Evolutionary conservation across 2,797 vertebrate genomes (phyloP).

Genomic region (Staurois parvus): DNA sequence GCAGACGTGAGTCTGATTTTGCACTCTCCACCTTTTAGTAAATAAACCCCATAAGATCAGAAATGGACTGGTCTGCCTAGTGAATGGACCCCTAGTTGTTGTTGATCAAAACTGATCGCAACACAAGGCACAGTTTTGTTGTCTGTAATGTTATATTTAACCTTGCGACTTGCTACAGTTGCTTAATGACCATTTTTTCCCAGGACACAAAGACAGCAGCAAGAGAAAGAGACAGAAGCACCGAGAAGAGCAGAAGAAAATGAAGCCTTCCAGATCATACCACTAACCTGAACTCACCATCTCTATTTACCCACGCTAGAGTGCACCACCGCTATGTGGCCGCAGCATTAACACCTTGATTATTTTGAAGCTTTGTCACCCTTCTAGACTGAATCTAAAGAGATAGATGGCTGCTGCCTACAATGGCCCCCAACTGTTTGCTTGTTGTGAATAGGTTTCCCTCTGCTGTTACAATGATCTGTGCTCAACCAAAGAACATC

Average conservation of each 20-base stretch:
- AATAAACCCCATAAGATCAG: no score
- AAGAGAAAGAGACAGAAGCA: slow-evolving; percentile 93
- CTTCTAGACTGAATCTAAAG: slow-evolving; percentile 57
- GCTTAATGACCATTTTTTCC: slow-evolving; percentile 77
- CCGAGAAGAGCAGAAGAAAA: slow-evolving; percentile 93
- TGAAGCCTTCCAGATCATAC: slow-evolving; percentile 82
- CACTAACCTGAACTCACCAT: slow-evolving; percentile 76
- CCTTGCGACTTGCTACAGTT: slow-evolving; percentile 58
- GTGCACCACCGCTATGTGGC: slow-evolving; percentile 32
- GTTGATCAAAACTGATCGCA: no score
- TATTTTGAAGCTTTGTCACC: slow-evolving; percentile 68
- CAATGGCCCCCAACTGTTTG: not conserved
- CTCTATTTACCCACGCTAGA: slow-evolving; percentile 61
- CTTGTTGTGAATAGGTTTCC: slow-evolving; percentile 5
- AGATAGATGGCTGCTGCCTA: not conserved
- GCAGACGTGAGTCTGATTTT: no score
- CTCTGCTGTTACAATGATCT: slow-evolving; percentile 10
- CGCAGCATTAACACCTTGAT: slow-evolving; percentile 42
- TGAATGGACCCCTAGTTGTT: no score
- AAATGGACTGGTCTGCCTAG: no score
- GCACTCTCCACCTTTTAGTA: no score
- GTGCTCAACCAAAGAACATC: not conserved
- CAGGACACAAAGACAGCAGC: slow-evolving; percentile 86
- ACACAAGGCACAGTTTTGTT: no score
- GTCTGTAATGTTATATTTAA: no score